A percentile compares a stretch with the other conserved stretches of the same genome.
phyloP scores from a whole-genome alignment of 2,113 vertebrate genomes.

The Entelurus aequoreus region DNA sequence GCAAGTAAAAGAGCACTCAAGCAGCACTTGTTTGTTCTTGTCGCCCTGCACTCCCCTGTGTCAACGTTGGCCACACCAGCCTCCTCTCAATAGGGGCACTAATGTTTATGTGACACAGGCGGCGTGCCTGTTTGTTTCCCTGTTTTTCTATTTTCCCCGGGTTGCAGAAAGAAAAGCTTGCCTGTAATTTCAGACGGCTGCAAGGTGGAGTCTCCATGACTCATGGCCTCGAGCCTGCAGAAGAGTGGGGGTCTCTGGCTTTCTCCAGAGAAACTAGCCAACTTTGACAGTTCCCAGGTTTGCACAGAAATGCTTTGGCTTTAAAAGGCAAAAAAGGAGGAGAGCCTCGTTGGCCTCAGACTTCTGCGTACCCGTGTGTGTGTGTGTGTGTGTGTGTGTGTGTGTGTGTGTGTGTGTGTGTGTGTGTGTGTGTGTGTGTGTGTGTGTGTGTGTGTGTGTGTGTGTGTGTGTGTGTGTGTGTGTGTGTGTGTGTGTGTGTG shows the following conservation, averaged over 20 bases:
- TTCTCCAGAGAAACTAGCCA: constrained; percentile 57
- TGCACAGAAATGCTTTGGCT: constrained; percentile 63
- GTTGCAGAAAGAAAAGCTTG: constrained; percentile 19
- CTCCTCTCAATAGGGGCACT: constrained; percentile 20
- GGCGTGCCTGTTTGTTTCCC: neutral
- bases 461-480: constrained; percentile 20
- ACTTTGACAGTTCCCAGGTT: constrained; percentile 66
- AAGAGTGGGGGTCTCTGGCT: constrained; percentile 42
- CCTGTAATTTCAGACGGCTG: constrained; percentile 33
- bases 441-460: constrained; percentile 29
- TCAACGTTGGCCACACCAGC: neutral
- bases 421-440: constrained; percentile 20
- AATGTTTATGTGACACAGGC: constrained; percentile 23
- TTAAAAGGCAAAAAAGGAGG: constrained; percentile 68
- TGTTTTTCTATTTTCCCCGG: constrained; percentile 24
- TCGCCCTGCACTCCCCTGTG: neutral
- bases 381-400: constrained; percentile 34
- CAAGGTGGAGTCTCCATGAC: constrained; percentile 44
- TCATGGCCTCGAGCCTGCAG: constrained; percentile 34
- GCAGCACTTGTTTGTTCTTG: neutral
- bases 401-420: constrained; percentile 25
- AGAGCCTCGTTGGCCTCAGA: constrained; percentile 17
- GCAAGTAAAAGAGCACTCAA: no score
- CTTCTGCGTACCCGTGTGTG: constrained; percentile 36
- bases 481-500: constrained; percentile 37